Conservation (phyloP, 2,113 vertebrate species). For the Arizona elegans region DNA sequence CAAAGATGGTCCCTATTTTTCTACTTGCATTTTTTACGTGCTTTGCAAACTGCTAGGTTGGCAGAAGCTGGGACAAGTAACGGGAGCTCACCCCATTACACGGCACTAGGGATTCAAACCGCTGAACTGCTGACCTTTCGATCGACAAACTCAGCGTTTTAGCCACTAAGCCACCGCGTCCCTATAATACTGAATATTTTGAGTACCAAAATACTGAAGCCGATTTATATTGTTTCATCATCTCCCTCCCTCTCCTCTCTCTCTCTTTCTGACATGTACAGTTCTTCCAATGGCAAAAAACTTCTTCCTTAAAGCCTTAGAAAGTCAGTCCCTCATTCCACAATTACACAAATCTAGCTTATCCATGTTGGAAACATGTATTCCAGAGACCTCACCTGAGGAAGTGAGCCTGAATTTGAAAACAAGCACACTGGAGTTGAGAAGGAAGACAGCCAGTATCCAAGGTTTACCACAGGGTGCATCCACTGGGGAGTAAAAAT, state of each 20-base stretch:
- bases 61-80: no score
- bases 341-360: background rate
- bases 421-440: background rate
- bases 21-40: no score
- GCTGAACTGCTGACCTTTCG: no score
- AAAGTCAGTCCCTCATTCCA: background rate
- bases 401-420: background rate
- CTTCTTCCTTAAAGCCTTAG: background rate
- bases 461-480: background rate
- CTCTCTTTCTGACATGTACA: background rate
- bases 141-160: no score
- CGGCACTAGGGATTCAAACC: no score
- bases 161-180: no score
- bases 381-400: background rate
- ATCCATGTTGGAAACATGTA: background rate
- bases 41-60: no score
- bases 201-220: background rate
- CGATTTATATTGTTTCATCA: background rate
- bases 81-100: no score
- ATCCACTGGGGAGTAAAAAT: background rate
- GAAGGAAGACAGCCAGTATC: background rate
- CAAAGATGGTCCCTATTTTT: no score
- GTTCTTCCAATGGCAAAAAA: background rate
- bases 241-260: background rate
- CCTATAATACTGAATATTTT: no score